Evolutionary conservation across 2,888 invertebrate genomes (phyloP).

Genomic region (Fragum fragum): DNA sequence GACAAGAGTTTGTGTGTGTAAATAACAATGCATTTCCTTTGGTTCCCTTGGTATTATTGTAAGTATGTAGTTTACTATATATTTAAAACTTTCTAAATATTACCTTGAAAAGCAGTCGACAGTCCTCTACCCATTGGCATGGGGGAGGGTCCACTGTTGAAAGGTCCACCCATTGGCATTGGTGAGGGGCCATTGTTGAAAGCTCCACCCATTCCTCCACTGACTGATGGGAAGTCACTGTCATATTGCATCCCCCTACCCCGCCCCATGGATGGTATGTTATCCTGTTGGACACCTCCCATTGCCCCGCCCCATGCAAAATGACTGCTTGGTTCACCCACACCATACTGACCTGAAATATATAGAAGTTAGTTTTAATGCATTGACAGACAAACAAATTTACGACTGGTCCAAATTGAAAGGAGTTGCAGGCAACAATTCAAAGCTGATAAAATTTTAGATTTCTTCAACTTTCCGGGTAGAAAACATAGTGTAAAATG

Average conservation of each 20-base stretch:
- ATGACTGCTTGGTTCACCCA: neutral
- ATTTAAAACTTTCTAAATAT: too few species aligned
- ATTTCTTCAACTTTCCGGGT: too few species aligned
- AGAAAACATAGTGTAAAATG: too few species aligned
- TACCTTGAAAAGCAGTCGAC: slow-evolving; percentile 5
- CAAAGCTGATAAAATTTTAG: too few species aligned
- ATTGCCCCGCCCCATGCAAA: slow-evolving; percentile 19
- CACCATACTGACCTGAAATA: neutral
- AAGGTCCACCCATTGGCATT: neutral
- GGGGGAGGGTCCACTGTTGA: neutral
- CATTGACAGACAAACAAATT: too few species aligned
- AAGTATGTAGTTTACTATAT: too few species aligned
- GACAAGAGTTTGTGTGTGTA: too few species aligned
- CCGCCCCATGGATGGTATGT: slow-evolving; percentile 32
- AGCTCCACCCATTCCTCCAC: neutral
- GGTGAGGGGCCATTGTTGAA: neutral
- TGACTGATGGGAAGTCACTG: neutral
- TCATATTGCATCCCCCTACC: slow-evolving; percentile 39
- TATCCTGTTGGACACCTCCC: slow-evolving; percentile 29
- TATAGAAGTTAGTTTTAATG: too few species aligned
- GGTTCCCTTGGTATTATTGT: too few species aligned
- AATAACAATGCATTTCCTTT: too few species aligned
- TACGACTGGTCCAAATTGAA: too few species aligned
- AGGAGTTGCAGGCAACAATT: too few species aligned
- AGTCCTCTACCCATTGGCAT: slow-evolving; percentile 20